phyloP scores from a whole-genome alignment of 2,797 vertebrate genomes.

The Parauchenoglanis ngamensis region DNA sequence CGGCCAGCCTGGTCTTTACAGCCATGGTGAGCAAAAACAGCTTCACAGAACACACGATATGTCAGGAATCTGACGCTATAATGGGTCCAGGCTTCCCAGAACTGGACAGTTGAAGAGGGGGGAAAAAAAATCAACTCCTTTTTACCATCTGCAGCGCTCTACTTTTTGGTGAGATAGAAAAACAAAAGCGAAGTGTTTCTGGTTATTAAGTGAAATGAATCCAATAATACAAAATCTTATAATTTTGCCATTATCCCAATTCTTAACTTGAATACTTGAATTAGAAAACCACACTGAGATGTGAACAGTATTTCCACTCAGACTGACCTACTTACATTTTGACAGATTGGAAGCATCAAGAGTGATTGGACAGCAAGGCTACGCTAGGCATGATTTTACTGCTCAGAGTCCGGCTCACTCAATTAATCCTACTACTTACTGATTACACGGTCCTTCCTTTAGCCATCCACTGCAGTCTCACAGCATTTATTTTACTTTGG shows the following conservation, averaged over 20 bases:
- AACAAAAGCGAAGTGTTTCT: neutral
- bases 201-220: neutral
- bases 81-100: neutral
- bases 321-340: constrained; percentile 23
- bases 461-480: neutral
- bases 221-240: neutral
- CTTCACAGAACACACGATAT: neutral
- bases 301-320: neutral
- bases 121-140: neutral
- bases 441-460: neutral
- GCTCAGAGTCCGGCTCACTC: neutral
- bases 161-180: neutral
- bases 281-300: neutral
- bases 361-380: neutral
- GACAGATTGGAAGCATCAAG: neutral
- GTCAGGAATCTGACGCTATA: neutral
- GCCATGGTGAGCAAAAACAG: neutral
- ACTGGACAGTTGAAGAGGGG: too few relatives aligned
- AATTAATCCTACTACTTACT: neutral
- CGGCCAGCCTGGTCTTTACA: neutral
- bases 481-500: neutral
- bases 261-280: neutral
- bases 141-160: neutral
- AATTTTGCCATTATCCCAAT: neutral
- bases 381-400: neutral